Evolutionary conservation across 2,797 vertebrate species (phyloP), one percentile per base, ranked within the genome.

Genomic region (Semotilus atromaculatus): DNA sequence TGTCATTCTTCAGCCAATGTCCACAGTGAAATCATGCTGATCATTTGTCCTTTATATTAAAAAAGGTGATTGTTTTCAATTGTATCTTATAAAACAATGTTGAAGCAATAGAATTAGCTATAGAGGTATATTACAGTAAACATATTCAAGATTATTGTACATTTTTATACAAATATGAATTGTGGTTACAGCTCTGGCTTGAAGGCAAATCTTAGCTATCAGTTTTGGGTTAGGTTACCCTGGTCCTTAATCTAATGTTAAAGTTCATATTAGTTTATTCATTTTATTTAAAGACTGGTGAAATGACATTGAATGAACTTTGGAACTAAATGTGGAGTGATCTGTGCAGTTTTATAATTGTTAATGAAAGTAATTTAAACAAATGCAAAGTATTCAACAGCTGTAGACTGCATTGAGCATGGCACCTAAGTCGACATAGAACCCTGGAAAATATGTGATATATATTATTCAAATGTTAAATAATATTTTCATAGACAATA

Each of bases 201-300:
- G 34, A 38, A 38, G 8, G 18, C 9, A 36, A 36, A 36, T 64
- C 14, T 64, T 18, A 64, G 62, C 29, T 64, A 43, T 81, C 48
- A 55, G 48, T 70, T 81, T 38, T 40, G 0, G 48, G 66, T 55
- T 38, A 70, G 79, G 79, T 53, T 70, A 58, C 51, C 51, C 80
- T 58, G 51, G 36, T 36, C 62, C 4, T 5, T 26, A 68, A 53
- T 72, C 43, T 13, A 21, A 29, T 26, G 34, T 36, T 68, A 70
- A 70, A 70, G 34, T 81, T 21, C 31, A 31, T 48, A 67, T 66
- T 13, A 43, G 43, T 45, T 74, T 53, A 53, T 66, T 29, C 19
- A 40, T 55, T 29, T 70, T 40, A 40, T 23, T 1, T 0, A 13
- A 53, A 13, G 5, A 74, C 29, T 51, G 45, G 7, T 67, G 7